phyloP scores from a whole-genome alignment of 1,140 invertebrate species.

The Papilio machaon region DNA sequence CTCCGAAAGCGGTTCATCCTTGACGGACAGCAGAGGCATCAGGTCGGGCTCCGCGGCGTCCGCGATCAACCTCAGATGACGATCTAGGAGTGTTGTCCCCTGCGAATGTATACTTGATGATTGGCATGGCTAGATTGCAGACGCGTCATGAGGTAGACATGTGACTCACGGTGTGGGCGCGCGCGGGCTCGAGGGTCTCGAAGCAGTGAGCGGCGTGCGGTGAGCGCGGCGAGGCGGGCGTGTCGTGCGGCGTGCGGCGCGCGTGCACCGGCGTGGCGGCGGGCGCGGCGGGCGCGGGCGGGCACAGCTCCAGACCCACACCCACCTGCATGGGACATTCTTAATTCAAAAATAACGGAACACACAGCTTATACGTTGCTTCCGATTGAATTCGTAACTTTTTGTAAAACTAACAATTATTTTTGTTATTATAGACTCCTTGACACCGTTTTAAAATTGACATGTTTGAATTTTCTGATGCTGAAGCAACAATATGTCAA shows the following conservation, averaged over 20 bases:
- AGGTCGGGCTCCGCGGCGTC: constrained; percentile 57
- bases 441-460: too few species aligned
- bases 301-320: constrained; percentile 58
- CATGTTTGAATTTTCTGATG: too few species aligned
- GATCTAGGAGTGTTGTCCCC: constrained; percentile 59
- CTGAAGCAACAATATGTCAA: too few species aligned
- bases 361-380: not conserved
- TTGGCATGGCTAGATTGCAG: not conserved
- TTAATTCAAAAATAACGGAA: constrained; percentile 10
- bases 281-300: constrained; percentile 66
- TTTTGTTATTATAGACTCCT: too few species aligned
- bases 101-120: constrained; percentile 34
- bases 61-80: constrained; percentile 54
- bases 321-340: constrained; percentile 38
- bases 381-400: not conserved
- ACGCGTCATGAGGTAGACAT: not conserved
- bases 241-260: constrained; percentile 49
- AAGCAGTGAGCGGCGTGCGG: constrained; percentile 54
- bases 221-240: constrained; percentile 49
- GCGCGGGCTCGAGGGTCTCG: constrained; percentile 63
- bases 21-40: constrained; percentile 61
- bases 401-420: not conserved
- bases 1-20: constrained; percentile 72
- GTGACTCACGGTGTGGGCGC: constrained; percentile 35
- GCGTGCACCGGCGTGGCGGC: constrained; percentile 67